phyloP scores from a whole-genome alignment of 2,113 vertebrate genomes.

The Alouatta palliata region DNA sequence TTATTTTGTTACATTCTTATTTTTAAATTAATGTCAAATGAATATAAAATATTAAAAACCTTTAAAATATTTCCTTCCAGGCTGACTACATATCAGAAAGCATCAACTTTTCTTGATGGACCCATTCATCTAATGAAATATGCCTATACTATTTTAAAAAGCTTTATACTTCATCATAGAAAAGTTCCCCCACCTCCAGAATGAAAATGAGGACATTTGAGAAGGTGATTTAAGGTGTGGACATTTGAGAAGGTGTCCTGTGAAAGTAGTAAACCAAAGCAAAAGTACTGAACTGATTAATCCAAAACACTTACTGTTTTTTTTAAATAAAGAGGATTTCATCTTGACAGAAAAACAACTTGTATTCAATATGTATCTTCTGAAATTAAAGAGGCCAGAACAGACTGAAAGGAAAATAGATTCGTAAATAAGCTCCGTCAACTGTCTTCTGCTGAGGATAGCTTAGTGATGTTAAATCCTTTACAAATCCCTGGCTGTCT shows the following conservation, averaged over 20 bases:
- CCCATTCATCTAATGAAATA: slow-evolving; percentile 71
- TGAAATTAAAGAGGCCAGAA: slow-evolving; percentile 71
- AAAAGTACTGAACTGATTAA: slow-evolving; percentile 67
- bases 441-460: slow-evolving; percentile 60
- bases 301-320: slow-evolving; percentile 27
- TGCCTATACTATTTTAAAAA: slow-evolving; percentile 68
- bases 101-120: slow-evolving; percentile 78
- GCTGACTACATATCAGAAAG: slow-evolving; percentile 78
- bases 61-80: slow-evolving; percentile 70
- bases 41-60: slow-evolving; percentile 68
- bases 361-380: slow-evolving; percentile 57
- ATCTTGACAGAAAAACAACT: slow-evolving; percentile 30
- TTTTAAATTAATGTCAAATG: slow-evolving; percentile 44
- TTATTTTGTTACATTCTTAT: slow-evolving; percentile 18
- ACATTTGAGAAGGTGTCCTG: slow-evolving; percentile 26
- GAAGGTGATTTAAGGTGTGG: slow-evolving; percentile 52
- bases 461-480: slow-evolving; percentile 78
- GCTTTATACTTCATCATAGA: slow-evolving; percentile 73
- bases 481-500: slow-evolving; percentile 61
- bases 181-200: slow-evolving; percentile 55
- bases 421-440: slow-evolving; percentile 69
- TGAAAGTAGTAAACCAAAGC: slow-evolving; percentile 68
- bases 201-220: slow-evolving; percentile 73
- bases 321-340: slow-evolving; percentile 43
- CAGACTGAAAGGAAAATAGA: slow-evolving; percentile 68